Percentiles rank a stretch among this genome's conserved stretches.
Evolutionary conservation across 2,113 vertebrate species (phyloP).

Genomic region (Garra rufa): DNA sequence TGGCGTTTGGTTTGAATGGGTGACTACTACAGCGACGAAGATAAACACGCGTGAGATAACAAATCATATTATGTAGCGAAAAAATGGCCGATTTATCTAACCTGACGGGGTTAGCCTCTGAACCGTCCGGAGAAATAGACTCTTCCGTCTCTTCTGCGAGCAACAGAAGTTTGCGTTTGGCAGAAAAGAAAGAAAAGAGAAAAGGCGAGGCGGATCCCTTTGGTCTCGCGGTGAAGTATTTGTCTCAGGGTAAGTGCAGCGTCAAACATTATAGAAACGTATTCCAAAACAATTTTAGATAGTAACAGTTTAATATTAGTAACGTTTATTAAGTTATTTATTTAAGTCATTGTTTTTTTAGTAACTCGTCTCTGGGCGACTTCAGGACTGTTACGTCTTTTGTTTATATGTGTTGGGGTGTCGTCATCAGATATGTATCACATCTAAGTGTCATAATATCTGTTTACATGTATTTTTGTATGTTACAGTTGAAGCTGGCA

Average conservation of each 20-base stretch:
- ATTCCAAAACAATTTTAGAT: neutral
- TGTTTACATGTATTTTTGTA: neutral
- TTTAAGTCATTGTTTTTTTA: neutral
- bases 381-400: neutral
- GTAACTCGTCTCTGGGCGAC: neutral
- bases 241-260: conserved; percentile 71
- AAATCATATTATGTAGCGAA: conserved; percentile 60
- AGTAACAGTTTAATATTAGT: neutral
- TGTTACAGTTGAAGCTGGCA: conserved; percentile 72
- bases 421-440: neutral
- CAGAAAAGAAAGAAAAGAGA: conserved; percentile 68
- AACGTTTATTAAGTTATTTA: neutral
- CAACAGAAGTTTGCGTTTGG: conserved; percentile 71
- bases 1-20: conserved; percentile 72
- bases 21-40: neutral
- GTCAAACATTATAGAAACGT: neutral
- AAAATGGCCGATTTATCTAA: conserved; percentile 66
- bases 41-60: neutral
- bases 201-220: conserved; percentile 70
- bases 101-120: conserved; percentile 49
- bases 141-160: conserved; percentile 56
- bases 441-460: neutral
- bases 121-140: conserved; percentile 44
- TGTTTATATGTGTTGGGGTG: neutral
- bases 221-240: conserved; percentile 78